Evolutionary conservation across 2,113 vertebrate species (phyloP), one percentile per base, ranked within the genome.

Genomic region (Plecturocebus donacophilus): DNA sequence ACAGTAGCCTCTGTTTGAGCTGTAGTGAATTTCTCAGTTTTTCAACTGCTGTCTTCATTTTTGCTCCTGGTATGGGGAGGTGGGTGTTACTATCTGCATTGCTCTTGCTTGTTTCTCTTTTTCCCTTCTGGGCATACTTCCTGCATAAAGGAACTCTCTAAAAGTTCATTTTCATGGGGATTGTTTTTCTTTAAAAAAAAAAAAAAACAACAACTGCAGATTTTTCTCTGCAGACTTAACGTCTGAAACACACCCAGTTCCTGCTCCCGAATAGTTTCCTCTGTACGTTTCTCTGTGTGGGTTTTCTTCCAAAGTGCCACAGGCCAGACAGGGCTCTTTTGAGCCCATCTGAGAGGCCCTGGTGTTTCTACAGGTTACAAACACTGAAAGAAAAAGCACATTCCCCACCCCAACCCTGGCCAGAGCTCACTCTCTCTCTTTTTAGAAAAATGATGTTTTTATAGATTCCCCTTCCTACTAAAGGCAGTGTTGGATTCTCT

Each of bases 231-330:
- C 96, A 97, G 95, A 98, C 97, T 97, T 96, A 95, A 96, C 8
- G 71, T 97, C 96, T 97, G 98, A 96, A 98, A 92, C 96, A 97
- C 95, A 94, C 96, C 97, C 96, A 80, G 84, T 96, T 94, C 97
- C 94, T 40, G 5, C 84, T 93, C 84, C 92, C 27, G 4, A 96
- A 97, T 96, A 96, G 92, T 97, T 98, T 97, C 97, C 96, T 96
- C 96, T 97, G 94, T 97, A 85, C 84, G 68, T 97, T 96, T 96
- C 96, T 95, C 87, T 66, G 25, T 96, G 97, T 97, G 97, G 87
- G 85, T 96, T 97, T 97, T 73, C 79, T 88, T 92, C 96, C 90
- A 82, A 75, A 56, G 71, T 90, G 90, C 96, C 87, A 58, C n/a
- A 40, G 75, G 71, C 95, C 77, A 93, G 88, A 49, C 94, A 32